phyloP scores from a whole-genome alignment of 37 sponge, comb jelly and placozoan genomes.

The Amphimedon queenslandica region DNA sequence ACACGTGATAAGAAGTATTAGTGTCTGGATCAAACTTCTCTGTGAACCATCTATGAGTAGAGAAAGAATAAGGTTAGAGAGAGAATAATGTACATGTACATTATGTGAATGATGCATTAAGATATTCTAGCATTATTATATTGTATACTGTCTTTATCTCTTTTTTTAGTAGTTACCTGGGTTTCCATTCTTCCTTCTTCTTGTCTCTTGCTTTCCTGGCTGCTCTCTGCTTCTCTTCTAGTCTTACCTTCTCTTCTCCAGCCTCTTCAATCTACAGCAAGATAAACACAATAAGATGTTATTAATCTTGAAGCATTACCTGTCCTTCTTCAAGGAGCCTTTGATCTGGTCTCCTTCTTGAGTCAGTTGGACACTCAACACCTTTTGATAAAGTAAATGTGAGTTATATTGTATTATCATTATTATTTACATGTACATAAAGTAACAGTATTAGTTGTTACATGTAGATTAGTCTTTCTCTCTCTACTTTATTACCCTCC shows the following conservation, averaged over 20 bases:
- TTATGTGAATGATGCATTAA: too few relatives aligned
- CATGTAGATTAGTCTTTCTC: background rate
- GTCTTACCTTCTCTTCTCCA: constrained; percentile 67
- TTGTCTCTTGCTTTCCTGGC: constrained; percentile 49
- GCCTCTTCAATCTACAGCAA: constrained; percentile 71
- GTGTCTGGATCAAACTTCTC: constrained; percentile 70
- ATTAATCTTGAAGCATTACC: too few relatives aligned
- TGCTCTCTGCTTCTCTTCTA: constrained; percentile 95
- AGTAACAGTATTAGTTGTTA: background rate
- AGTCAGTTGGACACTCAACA: constrained; percentile 80
- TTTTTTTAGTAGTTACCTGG: constrained; percentile 51
- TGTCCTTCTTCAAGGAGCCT: constrained; percentile 80
- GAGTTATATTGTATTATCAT: too few relatives aligned
- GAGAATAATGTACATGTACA: too few relatives aligned
- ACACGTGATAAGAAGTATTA: constrained; percentile 48
- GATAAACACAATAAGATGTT: too few relatives aligned
- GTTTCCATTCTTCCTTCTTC: constrained; percentile 49
- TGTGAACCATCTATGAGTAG: constrained; percentile 69
- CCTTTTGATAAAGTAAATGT: too few relatives aligned
- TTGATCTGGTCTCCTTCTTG: constrained; percentile 79
- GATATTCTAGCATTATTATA: too few relatives aligned
- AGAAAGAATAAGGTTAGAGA: too few relatives aligned
- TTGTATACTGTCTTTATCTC: too few relatives aligned
- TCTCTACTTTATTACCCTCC: too few relatives aligned
- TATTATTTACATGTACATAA: background rate